phyloP scores from a whole-genome alignment of 2,797 vertebrate genomes.

The Hyperoplus immaculatus region DNA sequence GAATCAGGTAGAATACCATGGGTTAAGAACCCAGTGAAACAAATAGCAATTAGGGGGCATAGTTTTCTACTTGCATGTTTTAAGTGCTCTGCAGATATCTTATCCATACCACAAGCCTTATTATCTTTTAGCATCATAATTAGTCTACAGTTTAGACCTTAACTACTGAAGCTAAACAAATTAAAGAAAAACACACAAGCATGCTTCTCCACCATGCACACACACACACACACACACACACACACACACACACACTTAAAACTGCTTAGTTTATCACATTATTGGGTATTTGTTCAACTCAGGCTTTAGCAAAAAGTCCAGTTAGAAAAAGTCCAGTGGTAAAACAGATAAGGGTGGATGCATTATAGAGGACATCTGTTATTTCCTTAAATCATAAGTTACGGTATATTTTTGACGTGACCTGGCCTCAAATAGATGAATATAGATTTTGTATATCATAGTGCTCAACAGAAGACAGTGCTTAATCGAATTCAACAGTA shows the following conservation, averaged over 20 bases:
- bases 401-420: conserved; percentile 8
- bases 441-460: conserved; percentile 10
- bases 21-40: no score
- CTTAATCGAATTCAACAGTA: conserved; percentile 31
- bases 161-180: conserved; percentile 4
- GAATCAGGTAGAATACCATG: no score
- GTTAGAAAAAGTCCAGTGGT: neutral
- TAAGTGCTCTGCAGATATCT: no score
- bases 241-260: neutral
- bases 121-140: neutral
- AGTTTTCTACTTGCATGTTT: no score
- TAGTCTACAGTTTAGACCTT: conserved; percentile 13
- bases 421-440: neutral
- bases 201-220: neutral
- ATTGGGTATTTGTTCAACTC: conserved; percentile 22
- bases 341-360: conserved; percentile 15
- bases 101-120: no score
- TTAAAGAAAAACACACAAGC: conserved; percentile 14
- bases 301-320: neutral
- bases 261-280: conserved; percentile 14
- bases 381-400: neutral
- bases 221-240: neutral
- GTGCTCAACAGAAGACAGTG: neutral
- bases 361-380: conserved; percentile 16
- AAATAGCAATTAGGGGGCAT: no score